Evolutionary conservation across 2,113 vertebrate genomes (phyloP).

Genomic region (Hyla sarda): DNA sequence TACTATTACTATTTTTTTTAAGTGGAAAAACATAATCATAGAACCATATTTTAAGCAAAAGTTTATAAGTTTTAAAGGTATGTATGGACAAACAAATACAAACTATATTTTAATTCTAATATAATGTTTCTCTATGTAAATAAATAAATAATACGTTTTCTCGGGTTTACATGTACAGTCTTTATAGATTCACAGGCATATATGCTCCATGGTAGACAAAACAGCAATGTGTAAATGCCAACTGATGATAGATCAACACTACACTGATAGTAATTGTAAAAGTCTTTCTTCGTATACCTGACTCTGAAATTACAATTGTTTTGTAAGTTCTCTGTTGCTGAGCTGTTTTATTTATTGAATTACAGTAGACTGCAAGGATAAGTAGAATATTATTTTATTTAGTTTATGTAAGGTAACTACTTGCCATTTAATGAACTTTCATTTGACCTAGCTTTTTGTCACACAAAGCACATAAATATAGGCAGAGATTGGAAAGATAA

Average conservation of each 20-base stretch:
- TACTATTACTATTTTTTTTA: no score
- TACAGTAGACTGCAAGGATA: not conserved
- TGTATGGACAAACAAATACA: no score
- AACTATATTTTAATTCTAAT: no score
- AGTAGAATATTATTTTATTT: not conserved
- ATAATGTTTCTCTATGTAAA: no score
- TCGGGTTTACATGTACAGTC: no score
- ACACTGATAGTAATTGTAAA: not conserved
- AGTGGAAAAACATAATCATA: no score
- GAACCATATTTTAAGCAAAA: no score
- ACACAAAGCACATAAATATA: slow-evolving; percentile 75
- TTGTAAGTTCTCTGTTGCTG: not conserved
- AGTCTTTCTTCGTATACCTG: not conserved
- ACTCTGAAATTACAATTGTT: not conserved
- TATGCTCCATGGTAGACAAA: not conserved
- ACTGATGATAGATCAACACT: not conserved
- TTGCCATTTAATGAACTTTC: slow-evolving; percentile 71
- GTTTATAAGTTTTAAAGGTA: no score
- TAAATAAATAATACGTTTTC: no score
- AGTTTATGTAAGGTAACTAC: not conserved
- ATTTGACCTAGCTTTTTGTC: slow-evolving; percentile 73
- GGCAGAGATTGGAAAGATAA: slow-evolving; percentile 80
- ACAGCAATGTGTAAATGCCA: not conserved
- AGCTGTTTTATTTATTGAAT: not conserved
- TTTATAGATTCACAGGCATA: not conserved